Evolutionary conservation across 2,888 invertebrate species (phyloP).

Genomic region (Crepidodera aurea): DNA sequence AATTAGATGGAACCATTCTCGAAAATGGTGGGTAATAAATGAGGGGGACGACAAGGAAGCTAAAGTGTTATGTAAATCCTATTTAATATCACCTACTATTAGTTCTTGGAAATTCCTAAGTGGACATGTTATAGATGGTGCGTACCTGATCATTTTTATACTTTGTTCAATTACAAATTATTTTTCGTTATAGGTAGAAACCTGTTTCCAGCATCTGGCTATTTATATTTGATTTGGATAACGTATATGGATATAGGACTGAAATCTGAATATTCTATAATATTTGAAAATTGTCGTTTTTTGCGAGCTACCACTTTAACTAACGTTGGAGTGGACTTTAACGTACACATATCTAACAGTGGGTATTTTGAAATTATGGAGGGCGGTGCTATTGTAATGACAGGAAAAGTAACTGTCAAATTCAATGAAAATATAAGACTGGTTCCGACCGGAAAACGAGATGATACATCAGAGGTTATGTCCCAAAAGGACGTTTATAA

Average conservation of each 20-base stretch:
- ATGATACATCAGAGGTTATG: slow-evolving; percentile 48
- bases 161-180: no score
- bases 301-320: slow-evolving; percentile 64
- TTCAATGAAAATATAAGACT: neutral
- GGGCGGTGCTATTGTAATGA: slow-evolving; percentile 37
- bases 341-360: slow-evolving; percentile 23
- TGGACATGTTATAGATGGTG: slow-evolving; percentile 82
- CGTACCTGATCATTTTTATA: neutral
- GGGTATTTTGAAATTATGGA: slow-evolving; percentile 53
- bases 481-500: slow-evolving; percentile 72
- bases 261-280: slow-evolving; percentile 50
- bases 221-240: slow-evolving; percentile 60
- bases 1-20: slow-evolving; percentile 87
- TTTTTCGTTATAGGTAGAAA: slow-evolving; percentile 41
- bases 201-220: slow-evolving; percentile 69
- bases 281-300: slow-evolving; percentile 68
- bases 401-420: slow-evolving; percentile 30
- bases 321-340: slow-evolving; percentile 51
- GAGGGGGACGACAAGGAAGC: no score
- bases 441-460: neutral
- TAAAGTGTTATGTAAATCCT: no score
- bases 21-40: slow-evolving; percentile 69
- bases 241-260: slow-evolving; percentile 64
- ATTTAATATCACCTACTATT: slow-evolving; percentile 61
- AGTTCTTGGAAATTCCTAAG: slow-evolving; percentile 72